Evolutionary conservation across 2,113 vertebrate genomes (phyloP), one percentile per base, ranked within the genome.

Genomic region (Sceloporus tristichus): DNA sequence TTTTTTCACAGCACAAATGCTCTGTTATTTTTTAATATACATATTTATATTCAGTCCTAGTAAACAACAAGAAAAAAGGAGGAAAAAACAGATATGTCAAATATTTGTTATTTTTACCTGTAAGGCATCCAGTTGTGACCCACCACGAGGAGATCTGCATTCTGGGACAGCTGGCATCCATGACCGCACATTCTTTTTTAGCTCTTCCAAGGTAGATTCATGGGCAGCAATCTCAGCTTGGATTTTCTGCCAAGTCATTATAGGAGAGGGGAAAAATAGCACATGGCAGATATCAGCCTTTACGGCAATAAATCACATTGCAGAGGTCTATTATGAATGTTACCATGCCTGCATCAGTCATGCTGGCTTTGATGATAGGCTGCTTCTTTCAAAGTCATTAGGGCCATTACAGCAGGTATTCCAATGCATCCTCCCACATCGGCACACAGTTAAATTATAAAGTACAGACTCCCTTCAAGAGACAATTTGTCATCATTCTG

Each of bases 201-300:
- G 91, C 78, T 99, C 98, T 87, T 99, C 98, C 71, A 99, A 92
- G 0, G 97, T 97, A 16, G 97, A 94, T 91, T 99, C 99, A 48
- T 98, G 98, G 85, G 97, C 95, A 54, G 97, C 94, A 23, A 99
- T 98, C 93, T 99, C 98, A 73, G 98, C 96, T 93, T 98, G 98
- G 56, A 99, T 99, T 92, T 96, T 98, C 98, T 99, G 83, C 25
- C 87, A 92, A 9, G 3, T 56, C 81, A 92, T 0, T 87, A 11
- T 77, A 88, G 42, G 1, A 81, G 1, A 59, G 4, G 25, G 89
- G 19, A 19, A 3, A 56, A 89, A 79, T 9, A 62, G 53, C 14
- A 79, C 16, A 71, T 83, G 66, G 73, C 79, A 86, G 21, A 86
- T 82, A 86, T 83, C 79, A 86, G 66, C 29, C 5, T 29, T 13